Evolutionary conservation across 2,888 invertebrate genomes (phyloP), one percentile per base, ranked within the genome.

Genomic region (Sesia apiformis): DNA sequence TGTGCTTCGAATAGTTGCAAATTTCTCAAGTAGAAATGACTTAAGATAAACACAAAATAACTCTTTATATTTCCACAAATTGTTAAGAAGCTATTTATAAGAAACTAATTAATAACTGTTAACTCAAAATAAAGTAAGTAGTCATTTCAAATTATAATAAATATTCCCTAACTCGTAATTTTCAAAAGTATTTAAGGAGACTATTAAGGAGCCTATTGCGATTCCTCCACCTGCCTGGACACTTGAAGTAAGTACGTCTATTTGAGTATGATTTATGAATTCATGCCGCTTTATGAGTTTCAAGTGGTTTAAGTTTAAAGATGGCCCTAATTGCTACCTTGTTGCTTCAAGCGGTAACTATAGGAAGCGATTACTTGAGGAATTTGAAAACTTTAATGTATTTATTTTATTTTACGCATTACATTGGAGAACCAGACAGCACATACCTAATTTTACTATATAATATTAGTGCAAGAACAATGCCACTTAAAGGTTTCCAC

Each of bases 251-350:
- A 65, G 58, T 69, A 73, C 69, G 60, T 77, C 79, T 80, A 74
- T 78, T 82, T 83, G 73, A 67, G 69, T 67, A 70, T 81, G 74
- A 82, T 82, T 82, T 82, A 82, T 78, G 72, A 65, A 62, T 46
- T n/a, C n/a, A 46, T 46, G 50, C 50, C 7, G 69, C 63, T 67
- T 59, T 69, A 64, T 71, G 66, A 62, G 67, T 61, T 71, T 80
- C 76, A 75, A 82, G 81, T 80, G 81, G 72, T 61, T 65, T 38
- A 42, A 57, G 62, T 62, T 63, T 72, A 67, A 73, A 73, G 70
- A 70, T 65, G 70, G 60, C 64, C 65, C 62, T 70, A 72, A 78
- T 70, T 56, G 60, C 68, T 62, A 67, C 65, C 75, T 76, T 70
- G 66, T 74, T 23, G 23, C 23, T 23, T 23, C 4, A 46, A 46